Base-by-base conservation (phyloP, 2,888 invertebrate genomes). In the Hyposoter dolosus region DNA sequence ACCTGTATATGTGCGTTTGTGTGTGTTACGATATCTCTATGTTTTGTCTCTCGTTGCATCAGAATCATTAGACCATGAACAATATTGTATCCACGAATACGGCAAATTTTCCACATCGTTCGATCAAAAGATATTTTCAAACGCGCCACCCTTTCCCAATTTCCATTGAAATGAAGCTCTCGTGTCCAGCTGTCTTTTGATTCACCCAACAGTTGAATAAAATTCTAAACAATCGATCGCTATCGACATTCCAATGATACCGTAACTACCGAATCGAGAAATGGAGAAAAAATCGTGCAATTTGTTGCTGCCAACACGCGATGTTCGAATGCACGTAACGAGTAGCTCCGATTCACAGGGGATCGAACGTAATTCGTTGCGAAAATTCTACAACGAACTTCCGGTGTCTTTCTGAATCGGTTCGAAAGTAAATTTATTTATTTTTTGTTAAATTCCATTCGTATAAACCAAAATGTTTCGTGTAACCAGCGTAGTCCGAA, bases 11-110 rank as follows among this genome's bases (percentile, higher is more conserved):
- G 60, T 60, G n/a, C 2, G n/a, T 53, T 6, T n/a, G n/a, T 53
- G 56, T 35, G 17, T 81, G 17, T 69, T 32, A 19, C 47, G 4
- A 45, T 40, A 75, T 74, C 40, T 17, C 66, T 43, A 17, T 32
- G 28, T 74, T 23, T 72, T 47, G 45, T 77, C 23, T 65, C 17
- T 66, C 72, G 43, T 32, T 60, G 35, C 45, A 63, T 28, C 40
- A 23, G 72, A 53, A 66, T 66, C 72, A 65, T 78, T 53, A 23
- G 12, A 53, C 28, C 60, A 28, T 28, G 15, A 60, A 60, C 60
- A 60, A 60, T 60, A 60, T 60, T 15, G 60, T 28, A 28, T 15
- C 40, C 4, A 0, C 15, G 28, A 28, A 28, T 60, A 4, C 6
- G 15, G 28, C 15, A 6, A 60, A 28, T 28, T 28, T 60, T 60